Conservation (phyloP, 2,797 vertebrate species). For the Siniperca scherzeri region DNA sequence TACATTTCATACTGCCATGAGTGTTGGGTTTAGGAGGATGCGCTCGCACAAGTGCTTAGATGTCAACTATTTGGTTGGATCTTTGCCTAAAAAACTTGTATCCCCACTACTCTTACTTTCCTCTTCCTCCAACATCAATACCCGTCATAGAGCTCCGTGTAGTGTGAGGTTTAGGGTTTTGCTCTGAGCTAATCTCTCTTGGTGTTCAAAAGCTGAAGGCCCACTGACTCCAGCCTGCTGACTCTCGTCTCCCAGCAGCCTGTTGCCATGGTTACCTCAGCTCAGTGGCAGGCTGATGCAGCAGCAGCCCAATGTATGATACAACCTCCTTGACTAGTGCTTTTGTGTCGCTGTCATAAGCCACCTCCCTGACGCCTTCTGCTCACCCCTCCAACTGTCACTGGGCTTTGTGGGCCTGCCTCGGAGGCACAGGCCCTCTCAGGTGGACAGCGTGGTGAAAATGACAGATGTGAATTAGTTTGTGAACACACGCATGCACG, state of each 20-base stretch:
- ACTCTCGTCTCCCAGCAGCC: constrained; percentile 79
- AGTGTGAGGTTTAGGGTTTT: constrained; percentile 69
- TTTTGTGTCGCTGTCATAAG: constrained; percentile 77
- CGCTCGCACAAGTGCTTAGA: constrained; percentile 57
- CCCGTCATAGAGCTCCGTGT: constrained; percentile 53
- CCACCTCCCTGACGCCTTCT: constrained; percentile 55
- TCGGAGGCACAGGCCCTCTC: constrained; percentile 17
- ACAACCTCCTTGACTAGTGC: constrained; percentile 69
- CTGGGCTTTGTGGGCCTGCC: constrained; percentile 24
- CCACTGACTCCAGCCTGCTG: constrained; percentile 76
- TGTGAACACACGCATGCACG: neutral
- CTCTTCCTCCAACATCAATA: constrained; percentile 66
- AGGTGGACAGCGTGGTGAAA: constrained; percentile 35
- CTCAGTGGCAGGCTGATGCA: constrained; percentile 76
- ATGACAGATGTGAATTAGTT: constrained; percentile 34
- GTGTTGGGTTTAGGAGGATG: constrained; percentile 55
- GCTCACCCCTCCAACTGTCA: constrained; percentile 42
- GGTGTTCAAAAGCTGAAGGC: constrained; percentile 82
- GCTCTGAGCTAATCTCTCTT: constrained; percentile 80
- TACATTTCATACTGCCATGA: constrained; percentile 53
- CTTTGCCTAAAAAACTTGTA: constrained; percentile 55
- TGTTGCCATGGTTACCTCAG: constrained; percentile 88
- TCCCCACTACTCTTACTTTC: constrained; percentile 52
- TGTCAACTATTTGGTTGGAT: constrained; percentile 63
- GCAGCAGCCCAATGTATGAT: constrained; percentile 76